Conservation (phyloP, 2,888 invertebrate species). For the Oeneis ivallda region DNA sequence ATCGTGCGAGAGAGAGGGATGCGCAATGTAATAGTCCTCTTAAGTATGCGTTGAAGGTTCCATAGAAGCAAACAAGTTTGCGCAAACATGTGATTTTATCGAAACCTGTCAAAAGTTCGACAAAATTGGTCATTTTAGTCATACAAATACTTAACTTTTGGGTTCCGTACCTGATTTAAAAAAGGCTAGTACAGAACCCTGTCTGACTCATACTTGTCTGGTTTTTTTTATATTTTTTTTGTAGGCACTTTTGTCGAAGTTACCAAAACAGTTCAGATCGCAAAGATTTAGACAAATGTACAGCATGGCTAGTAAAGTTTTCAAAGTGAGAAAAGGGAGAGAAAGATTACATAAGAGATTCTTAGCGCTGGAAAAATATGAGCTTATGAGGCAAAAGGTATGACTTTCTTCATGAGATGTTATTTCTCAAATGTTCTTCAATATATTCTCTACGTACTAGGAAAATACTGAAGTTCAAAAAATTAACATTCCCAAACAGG, state of each 20-base stretch:
- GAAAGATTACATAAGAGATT: background rate
- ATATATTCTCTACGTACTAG: no score
- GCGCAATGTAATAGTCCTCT: no score
- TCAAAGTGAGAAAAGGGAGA: background rate
- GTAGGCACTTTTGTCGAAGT: background rate
- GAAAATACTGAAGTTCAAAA: no score
- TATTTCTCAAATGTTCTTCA: no score
- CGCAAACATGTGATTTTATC: background rate
- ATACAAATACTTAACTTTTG: background rate
- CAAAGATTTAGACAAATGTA: background rate
- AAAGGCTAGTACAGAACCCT: no score
- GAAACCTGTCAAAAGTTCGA: background rate
- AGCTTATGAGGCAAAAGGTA: background rate
- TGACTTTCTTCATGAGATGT: background rate
- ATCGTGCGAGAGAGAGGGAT: no score
- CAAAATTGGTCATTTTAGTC: background rate
- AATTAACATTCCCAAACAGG: no score
- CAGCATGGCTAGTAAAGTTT: conserved; percentile 1
- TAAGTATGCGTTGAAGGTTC: background rate
- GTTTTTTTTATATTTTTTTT: background rate
- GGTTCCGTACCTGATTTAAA: no score
- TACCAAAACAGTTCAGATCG: background rate
- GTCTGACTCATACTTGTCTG: no score
- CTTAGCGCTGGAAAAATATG: background rate
- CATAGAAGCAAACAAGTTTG: background rate